These are phyloP conservation scores for Alcedo quadribrachys DNA, from an alignment of 2,797 vertebrate species.

Conservation along the genomic window DNA sequence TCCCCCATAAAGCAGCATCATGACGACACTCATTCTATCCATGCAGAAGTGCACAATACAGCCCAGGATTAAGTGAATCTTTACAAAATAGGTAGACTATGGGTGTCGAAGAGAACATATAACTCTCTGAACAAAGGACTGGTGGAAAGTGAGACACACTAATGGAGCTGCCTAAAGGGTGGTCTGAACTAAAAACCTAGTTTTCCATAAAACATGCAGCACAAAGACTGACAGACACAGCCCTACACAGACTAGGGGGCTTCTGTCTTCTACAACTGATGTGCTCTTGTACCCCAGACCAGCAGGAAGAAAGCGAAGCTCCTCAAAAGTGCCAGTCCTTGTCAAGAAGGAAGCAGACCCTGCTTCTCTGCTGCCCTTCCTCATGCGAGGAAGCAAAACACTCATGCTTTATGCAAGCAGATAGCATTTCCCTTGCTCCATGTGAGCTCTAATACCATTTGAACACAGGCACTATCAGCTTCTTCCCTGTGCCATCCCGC, in stretches of 20 bases:
- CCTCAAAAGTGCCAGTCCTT: not conserved
- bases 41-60: not conserved
- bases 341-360: not conserved
- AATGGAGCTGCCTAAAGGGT: not conserved
- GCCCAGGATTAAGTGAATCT: not conserved
- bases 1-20: not conserved
- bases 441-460: not conserved
- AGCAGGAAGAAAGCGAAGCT: too few relatives aligned
- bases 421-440: not conserved
- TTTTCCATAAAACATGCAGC: not conserved
- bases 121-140: not conserved
- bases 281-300: accelerated
- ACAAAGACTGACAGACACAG: not conserved
- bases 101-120: accelerated
- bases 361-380: not conserved
- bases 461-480: accelerated
- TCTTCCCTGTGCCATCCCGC: not conserved
- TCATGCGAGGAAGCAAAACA: too few relatives aligned
- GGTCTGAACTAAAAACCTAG: not conserved
- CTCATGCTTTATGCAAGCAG: accelerated
- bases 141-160: accelerated
- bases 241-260: accelerated
- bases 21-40: not conserved
- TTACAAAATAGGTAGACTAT: not conserved
- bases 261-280: accelerated